Percentiles rank a stretch among this genome's conserved stretches.
phyloP scores from a whole-genome alignment of 2,797 vertebrate genomes.

The Lagodon rhomboides region DNA sequence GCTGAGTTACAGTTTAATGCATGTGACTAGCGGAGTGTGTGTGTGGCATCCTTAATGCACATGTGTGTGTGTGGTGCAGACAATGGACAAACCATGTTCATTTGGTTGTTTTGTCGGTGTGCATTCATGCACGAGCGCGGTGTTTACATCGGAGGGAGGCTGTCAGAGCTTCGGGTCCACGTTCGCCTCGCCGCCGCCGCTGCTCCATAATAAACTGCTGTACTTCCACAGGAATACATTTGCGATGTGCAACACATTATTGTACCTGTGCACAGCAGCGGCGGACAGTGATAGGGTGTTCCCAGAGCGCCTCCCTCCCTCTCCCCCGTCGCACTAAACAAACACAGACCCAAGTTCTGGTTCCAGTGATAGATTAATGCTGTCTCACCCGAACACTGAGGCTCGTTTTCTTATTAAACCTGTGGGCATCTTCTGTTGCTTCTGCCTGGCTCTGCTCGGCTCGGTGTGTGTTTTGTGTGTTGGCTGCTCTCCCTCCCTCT shows the following conservation, averaged over 20 bases:
- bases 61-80: slow-evolving; percentile 14
- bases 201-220: slow-evolving; percentile 55
- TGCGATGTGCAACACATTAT: slow-evolving; percentile 57
- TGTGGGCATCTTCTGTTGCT: slow-evolving; percentile 70
- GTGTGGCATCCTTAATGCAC: neutral
- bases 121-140: slow-evolving; percentile 33
- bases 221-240: slow-evolving; percentile 56
- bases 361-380: slow-evolving; percentile 79
- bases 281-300: slow-evolving; percentile 60
- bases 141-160: slow-evolving; percentile 28
- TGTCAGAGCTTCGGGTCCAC: slow-evolving; percentile 32
- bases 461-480: slow-evolving; percentile 24
- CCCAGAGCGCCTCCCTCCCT: slow-evolving; percentile 47
- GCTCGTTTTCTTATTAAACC: slow-evolving; percentile 80
- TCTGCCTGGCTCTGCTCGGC: slow-evolving; percentile 61
- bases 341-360: slow-evolving; percentile 63
- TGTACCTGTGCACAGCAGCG: slow-evolving; percentile 60
- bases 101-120: slow-evolving; percentile 32
- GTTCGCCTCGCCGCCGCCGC: slow-evolving; percentile 25
- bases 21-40: slow-evolving; percentile 44
- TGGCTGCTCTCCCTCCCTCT: neutral
- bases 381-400: slow-evolving; percentile 76
- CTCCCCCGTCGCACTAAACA: slow-evolving; percentile 59
- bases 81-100: slow-evolving; percentile 23
- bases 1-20: slow-evolving; percentile 64